Percentiles rank a stretch among this genome's conserved stretches.
These are phyloP conservation scores for Tiaroga cobitis DNA, from an alignment of 2,797 vertebrate genomes.

Conservation along the genomic window DNA sequence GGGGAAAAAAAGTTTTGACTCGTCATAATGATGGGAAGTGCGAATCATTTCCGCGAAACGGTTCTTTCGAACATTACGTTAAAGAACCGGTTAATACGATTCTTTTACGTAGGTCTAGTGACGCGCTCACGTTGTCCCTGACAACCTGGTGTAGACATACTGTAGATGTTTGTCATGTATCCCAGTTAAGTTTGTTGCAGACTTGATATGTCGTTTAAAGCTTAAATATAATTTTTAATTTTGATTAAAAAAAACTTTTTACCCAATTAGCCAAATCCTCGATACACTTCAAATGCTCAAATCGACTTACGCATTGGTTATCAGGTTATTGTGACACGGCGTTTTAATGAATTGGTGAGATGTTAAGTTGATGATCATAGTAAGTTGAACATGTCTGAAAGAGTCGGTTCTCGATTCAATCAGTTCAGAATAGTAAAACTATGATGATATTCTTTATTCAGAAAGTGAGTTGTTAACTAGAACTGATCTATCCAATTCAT, in stretches of 20 bases:
- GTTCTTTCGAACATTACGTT: not conserved
- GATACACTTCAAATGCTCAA: not conserved
- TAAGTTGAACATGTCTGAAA: not conserved
- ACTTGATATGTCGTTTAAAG: not conserved
- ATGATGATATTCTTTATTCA: not conserved
- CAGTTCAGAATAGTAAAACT: not conserved
- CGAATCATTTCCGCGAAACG: slow-evolving; percentile 5
- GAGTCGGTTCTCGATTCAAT: not conserved
- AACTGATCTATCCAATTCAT: not conserved
- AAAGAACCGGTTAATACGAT: not conserved
- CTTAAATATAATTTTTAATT: not conserved
- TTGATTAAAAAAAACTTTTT: not conserved
- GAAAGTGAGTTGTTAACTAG: not conserved
- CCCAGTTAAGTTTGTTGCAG: not conserved
- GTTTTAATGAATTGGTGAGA: not conserved
- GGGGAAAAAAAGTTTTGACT: slow-evolving; percentile 33
- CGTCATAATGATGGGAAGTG: slow-evolving; percentile 4
- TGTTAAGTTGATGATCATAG: not conserved
- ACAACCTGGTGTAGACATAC: not conserved
- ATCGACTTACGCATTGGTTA: not conserved
- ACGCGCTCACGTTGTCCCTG: not conserved
- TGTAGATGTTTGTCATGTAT: not conserved
- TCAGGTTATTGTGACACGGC: not conserved
- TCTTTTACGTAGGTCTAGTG: not conserved
- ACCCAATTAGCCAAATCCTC: not conserved